phyloP scores from a whole-genome alignment of 2,797 vertebrate genomes.

The Hafferia zeledoni region DNA sequence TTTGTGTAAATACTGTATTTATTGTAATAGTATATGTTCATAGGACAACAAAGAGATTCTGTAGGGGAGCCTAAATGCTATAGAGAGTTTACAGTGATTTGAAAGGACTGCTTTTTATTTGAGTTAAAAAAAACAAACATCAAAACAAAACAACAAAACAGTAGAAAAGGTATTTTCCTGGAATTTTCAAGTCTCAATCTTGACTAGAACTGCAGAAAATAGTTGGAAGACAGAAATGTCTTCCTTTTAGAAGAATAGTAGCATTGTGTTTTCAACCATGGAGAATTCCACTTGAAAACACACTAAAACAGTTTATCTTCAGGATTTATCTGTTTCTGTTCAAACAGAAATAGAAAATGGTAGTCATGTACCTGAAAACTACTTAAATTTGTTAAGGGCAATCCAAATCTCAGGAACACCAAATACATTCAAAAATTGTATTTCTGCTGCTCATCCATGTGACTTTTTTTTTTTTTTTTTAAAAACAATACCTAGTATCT shows the following conservation, averaged over 20 bases:
- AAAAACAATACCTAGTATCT: not conserved
- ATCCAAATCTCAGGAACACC: not conserved
- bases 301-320: not conserved
- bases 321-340: not conserved
- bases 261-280: not conserved
- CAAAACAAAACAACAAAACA: too few relatives aligned
- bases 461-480: not conserved
- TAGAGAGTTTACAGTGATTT: not conserved
- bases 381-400: not conserved
- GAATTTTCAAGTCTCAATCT: not conserved
- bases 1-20: not conserved
- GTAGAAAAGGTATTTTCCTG: not conserved
- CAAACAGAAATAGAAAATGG: not conserved
- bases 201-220: not conserved
- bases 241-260: not conserved
- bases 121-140: rapidly evolving
- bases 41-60: not conserved
- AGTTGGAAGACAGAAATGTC: not conserved
- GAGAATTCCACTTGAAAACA: not conserved
- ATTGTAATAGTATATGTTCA: not conserved
- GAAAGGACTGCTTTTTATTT: not conserved
- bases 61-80: not conserved
- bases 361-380: not conserved
- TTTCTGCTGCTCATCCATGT: not conserved
- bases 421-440: not conserved